Evolutionary conservation across 2,888 invertebrate species (phyloP), one percentile per base, ranked within the genome.

Genomic region (Eremobia ochroleuca): DNA sequence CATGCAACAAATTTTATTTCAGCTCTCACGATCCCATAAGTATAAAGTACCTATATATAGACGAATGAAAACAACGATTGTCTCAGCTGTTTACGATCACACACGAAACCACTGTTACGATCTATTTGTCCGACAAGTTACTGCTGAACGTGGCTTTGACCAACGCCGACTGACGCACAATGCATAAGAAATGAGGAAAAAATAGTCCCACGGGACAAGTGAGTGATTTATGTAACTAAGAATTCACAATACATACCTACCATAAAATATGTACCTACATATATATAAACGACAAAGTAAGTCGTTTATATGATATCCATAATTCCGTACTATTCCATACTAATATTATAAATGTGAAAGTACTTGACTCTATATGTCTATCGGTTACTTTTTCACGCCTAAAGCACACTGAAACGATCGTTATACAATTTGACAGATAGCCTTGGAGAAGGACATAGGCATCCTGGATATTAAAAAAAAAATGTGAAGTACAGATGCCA

Each of bases 1-100:
- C 79, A 73, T 86, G 83, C 73, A 52, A 73, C 75, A 79, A 83
- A 49, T 83, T 83, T 86, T 83, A 74, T 46, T 61, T 71, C 28
- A 49, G 34, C n/a, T 52, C 34, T 52, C 52, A 18, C 21, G 13
- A 31, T 18, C 11, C 6, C 9, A 13, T 28, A 28, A 46, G n/a
- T 25, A 61, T 37, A 68, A 58, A 43, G 40, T 25, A 61, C 8
- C 11, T 18, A 8, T 61, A 6, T 8, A 61, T n/a, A 62, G 21
- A 21, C n/a, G 61, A 68, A 68, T 13, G 34, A 21, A 34, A 68
- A 61, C n/a, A 59, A 61, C 68, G 34, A 61, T 37, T 68, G 13
- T 31, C 43, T 58, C 49, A 34, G 40, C 31, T 25, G 25, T 43
- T 59, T 81, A 64, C 43, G 37, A 59, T 52, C 31, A 37, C 59